Base-by-base conservation (phyloP, 2,797 vertebrate species). In the Esox lucius region DNA sequence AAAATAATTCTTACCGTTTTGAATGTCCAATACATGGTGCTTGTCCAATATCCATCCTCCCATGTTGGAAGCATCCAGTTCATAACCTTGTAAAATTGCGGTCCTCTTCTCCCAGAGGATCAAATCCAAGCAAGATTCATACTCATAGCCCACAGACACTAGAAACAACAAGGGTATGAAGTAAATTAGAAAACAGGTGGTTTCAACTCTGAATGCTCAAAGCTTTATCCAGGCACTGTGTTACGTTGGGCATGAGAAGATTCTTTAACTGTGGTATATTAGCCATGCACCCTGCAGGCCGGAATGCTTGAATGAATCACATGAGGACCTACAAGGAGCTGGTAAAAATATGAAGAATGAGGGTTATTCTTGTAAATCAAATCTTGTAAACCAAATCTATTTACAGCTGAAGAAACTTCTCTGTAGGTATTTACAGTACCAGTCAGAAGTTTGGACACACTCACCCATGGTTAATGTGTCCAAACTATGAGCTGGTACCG, bases 71-170 rank as follows among this genome's bases (percentile, higher is more conserved):
- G 97, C 95, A 69, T 99, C 97, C 79, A 99, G 85, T 72, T 99
- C 98, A 39, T 97, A 98, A 75, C 98, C 98, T 88, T 99, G 98
- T 68, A 99, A 78, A 85, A 95, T 72, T 0, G 96, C 95, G 0
- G 96, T 98, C 79, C 98, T 92, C 90, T 98, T 99, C 87, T 99
- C 98, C 98, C 98, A 99, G 5, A 98, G 94, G 68, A 98, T 96
- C 80, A 98, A 94, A 85, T 97, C 96, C 79, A 98, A 91, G 81
- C 98, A 99, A 1, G 97, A 97, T 90, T 99, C 98, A 12, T 99
- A 99, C 83, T 99, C 98, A 1, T 97, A 99, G 3, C 98, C 98
- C 80, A 98, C 96, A n/a, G 98, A 98, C 86, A 99, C 98, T 99
- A 93, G 73, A 93, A 92, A 75, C 70, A 87, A 87, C 71, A 79